phyloP scores from a whole-genome alignment of 1,140 invertebrate species.

The Lordiphosa stackelbergi region DNA sequence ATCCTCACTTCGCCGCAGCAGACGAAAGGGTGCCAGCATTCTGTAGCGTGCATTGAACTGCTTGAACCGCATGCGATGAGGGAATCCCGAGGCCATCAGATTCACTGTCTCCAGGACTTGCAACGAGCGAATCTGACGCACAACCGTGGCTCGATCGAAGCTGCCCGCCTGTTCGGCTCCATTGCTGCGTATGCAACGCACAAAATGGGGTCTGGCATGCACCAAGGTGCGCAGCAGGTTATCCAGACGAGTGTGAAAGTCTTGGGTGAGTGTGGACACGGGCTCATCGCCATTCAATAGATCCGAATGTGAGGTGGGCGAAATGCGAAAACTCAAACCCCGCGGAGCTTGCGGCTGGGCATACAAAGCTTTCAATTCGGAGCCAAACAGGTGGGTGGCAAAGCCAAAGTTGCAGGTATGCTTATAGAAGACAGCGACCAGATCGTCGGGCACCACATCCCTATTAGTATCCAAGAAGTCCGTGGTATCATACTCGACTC shows the following conservation, averaged over 20 bases:
- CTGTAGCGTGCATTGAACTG: conserved; percentile 93
- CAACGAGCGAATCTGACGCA: conserved; percentile 89
- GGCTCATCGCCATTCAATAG: conserved; percentile 92
- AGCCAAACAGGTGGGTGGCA: conserved; percentile 94
- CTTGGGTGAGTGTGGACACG: conserved; percentile 93
- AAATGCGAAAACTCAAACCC: conserved; percentile 91
- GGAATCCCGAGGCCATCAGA: conserved; percentile 94
- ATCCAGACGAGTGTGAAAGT: conserved; percentile 95
- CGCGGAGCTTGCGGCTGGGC: conserved; percentile 88
- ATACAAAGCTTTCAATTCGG: conserved; percentile 92
- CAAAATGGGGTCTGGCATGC: conserved; percentile 95
- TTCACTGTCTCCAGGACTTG: conserved; percentile 97
- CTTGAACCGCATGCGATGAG: conserved; percentile 96
- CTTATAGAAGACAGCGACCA: conserved; percentile 95
- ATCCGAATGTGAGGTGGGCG: conserved; percentile 92
- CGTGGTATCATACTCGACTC: conserved; percentile 92
- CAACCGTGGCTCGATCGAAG: conserved; percentile 89
- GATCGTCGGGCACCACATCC: conserved; percentile 93
- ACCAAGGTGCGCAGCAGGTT: conserved; percentile 93
- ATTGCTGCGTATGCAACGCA: conserved; percentile 93
- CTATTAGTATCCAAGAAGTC: conserved; percentile 95
- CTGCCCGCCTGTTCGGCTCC: conserved; percentile 85
- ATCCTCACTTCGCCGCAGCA: conserved; percentile 86
- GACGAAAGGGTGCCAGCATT: conserved; percentile 87
- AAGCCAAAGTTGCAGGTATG: conserved; percentile 96